Evolutionary conservation across 2,113 vertebrate genomes (phyloP).

Genomic region (Ploceus nigricollis): DNA sequence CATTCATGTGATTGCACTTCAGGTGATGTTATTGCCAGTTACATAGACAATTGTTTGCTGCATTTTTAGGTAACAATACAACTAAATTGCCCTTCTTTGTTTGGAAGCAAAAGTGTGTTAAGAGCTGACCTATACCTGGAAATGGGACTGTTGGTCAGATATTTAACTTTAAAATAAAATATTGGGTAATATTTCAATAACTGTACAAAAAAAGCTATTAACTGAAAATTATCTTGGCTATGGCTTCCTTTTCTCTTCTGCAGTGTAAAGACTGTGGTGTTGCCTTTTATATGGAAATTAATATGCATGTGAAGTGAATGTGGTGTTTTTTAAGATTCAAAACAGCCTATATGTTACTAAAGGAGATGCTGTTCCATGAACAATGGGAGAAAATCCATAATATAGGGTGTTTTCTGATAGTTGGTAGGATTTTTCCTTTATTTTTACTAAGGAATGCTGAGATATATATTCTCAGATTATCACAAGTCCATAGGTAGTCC

Average conservation of each 20-base stretch:
- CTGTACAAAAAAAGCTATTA: neutral
- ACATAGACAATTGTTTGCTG: neutral
- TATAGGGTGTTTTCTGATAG: neutral
- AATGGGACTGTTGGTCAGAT: neutral
- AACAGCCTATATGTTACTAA: neutral
- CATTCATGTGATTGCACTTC: neutral
- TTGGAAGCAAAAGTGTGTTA: neutral
- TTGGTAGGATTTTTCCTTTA: neutral
- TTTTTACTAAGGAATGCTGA: neutral
- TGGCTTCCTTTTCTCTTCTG: neutral
- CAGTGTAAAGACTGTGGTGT: neutral
- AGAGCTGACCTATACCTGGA: neutral
- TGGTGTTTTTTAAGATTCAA: neutral
- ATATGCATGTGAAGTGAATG: neutral
- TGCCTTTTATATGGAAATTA: neutral
- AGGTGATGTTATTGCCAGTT: neutral
- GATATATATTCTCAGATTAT: neutral
- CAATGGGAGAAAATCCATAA: neutral
- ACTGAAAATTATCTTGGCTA: neutral
- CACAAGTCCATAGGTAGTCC: neutral
- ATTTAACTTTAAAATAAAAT: neutral
- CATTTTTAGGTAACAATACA: neutral
- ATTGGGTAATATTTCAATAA: neutral
- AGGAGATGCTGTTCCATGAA: neutral
- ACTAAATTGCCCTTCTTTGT: neutral